Evolutionary conservation across 2,113 vertebrate genomes (phyloP).

Genomic region (Pterocles burchelli): DNA sequence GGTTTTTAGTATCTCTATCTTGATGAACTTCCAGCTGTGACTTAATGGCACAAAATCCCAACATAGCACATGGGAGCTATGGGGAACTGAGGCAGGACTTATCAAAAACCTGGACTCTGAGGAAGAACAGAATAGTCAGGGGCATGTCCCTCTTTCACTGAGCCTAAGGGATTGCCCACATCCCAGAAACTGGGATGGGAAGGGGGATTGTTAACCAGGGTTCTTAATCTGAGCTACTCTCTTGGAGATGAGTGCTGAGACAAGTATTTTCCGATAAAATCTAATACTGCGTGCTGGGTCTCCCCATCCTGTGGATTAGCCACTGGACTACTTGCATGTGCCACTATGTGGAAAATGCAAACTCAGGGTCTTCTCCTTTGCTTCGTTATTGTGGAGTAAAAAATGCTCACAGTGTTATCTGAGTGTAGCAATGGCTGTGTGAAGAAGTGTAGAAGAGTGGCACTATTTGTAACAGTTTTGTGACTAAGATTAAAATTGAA

Average conservation of each 20-base stretch:
- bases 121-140: not conserved
- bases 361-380: not conserved
- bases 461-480: accelerated
- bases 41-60: not conserved
- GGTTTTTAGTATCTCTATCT: not conserved
- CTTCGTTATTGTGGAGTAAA: not conserved
- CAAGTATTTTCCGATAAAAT: not conserved
- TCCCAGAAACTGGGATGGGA: not conserved
- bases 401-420: not conserved
- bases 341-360: not conserved
- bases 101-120: not conserved
- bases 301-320: accelerated
- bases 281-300: not conserved
- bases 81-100: not conserved
- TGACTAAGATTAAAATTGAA: not conserved
- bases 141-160: not conserved
- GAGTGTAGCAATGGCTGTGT: not conserved
- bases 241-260: not conserved
- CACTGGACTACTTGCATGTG: accelerated
- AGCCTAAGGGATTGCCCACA: not conserved
- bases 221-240: not conserved
- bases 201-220: not conserved
- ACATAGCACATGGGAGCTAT: accelerated
- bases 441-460: not conserved
- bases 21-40: not conserved